A percentile compares a stretch with the other conserved stretches of the same genome.
phyloP scores from a whole-genome alignment of 2,113 vertebrate genomes.

The Lontra canadensis region DNA sequence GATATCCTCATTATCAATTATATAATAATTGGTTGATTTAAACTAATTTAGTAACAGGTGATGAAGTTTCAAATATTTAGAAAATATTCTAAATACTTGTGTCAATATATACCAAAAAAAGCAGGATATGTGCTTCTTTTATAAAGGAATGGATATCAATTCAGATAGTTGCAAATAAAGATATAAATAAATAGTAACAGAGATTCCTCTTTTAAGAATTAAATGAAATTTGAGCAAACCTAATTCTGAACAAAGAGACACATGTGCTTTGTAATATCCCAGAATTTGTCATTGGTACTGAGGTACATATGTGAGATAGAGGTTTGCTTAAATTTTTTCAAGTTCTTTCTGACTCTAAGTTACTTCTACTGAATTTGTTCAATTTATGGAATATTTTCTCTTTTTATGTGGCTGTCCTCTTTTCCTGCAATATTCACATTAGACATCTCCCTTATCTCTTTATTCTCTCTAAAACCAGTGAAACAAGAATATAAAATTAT shows the following conservation, averaged over 20 bases:
- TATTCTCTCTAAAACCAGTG: not conserved
- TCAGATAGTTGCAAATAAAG: not conserved
- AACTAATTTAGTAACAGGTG: not conserved
- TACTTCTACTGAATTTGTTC: not conserved
- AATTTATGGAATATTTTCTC: not conserved
- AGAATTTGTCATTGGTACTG: not conserved
- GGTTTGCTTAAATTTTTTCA: not conserved
- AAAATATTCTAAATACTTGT: not conserved
- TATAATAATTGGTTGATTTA: not conserved
- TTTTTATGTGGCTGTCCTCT: not conserved
- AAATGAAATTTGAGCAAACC: not conserved
- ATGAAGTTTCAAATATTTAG: not conserved
- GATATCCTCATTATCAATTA: not conserved
- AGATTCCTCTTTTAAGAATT: not conserved
- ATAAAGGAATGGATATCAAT: not conserved
- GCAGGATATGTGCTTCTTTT: not conserved
- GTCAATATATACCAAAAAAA: not conserved
- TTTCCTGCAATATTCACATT: not conserved
- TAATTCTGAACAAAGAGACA: not conserved
- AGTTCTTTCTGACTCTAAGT: not conserved
- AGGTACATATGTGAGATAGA: not conserved
- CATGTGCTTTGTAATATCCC: not conserved
- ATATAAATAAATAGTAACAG: not conserved
- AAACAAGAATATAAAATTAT: not conserved
- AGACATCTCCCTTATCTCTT: not conserved